Evolutionary conservation across 2,888 invertebrate species (phyloP).

Genomic region (Chironomus riparius): DNA sequence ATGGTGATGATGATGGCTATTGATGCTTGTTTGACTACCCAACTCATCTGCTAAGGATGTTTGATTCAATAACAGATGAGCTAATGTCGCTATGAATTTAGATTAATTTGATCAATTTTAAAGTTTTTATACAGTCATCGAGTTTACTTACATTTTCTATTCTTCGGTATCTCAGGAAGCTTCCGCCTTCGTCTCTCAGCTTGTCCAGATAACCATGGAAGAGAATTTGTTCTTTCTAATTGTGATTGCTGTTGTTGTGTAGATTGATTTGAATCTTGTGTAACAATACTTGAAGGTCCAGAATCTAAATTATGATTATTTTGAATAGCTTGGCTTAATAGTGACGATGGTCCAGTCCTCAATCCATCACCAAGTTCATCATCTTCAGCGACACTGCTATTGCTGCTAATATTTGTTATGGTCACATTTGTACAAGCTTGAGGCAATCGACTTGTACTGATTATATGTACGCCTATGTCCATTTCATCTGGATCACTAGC

Average conservation of each 20-base stretch:
- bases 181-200: slow-evolving; percentile 66
- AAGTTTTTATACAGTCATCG: too few relatives aligned
- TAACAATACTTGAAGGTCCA: not conserved
- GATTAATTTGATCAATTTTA: not conserved
- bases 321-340: not conserved
- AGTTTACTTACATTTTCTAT: slow-evolving; percentile 65
- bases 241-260: slow-evolving; percentile 11
- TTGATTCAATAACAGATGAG: slow-evolving; percentile 5
- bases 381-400: slow-evolving; percentile 39
- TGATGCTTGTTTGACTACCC: slow-evolving; percentile 34
- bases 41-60: slow-evolving; percentile 55
- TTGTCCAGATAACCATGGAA: slow-evolving; percentile 30
- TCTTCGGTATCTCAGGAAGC: slow-evolving; percentile 82
- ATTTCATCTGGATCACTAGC: slow-evolving; percentile 55
- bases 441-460: slow-evolving; percentile 9
- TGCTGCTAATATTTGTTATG: slow-evolving; percentile 29
- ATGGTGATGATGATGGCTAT: slow-evolving; percentile 28
- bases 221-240: slow-evolving; percentile 29
- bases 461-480: slow-evolving; percentile 28
- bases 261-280: not conserved
- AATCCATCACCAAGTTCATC: slow-evolving; percentile 43
- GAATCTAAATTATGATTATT: too few relatives aligned
- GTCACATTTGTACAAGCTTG: slow-evolving; percentile 25
- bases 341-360: slow-evolving; percentile 33
- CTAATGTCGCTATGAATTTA: slow-evolving; percentile 10